Evolutionary conservation across 1,140 invertebrate genomes (phyloP).

Genomic region (Samia ricini): DNA sequence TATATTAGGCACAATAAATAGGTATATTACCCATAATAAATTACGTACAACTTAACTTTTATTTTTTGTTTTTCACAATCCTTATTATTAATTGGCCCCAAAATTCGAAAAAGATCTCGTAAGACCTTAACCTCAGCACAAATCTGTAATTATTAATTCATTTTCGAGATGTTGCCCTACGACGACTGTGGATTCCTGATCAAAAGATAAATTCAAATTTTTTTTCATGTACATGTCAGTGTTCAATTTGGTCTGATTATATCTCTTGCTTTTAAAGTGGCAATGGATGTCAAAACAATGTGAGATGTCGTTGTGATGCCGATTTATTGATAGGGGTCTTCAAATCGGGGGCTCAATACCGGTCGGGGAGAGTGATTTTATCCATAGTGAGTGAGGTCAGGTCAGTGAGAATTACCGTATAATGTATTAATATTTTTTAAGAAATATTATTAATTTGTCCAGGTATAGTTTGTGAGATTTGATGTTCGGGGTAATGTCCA

Average conservation of each 20-base stretch:
- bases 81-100: too few relatives aligned
- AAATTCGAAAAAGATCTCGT: too few relatives aligned
- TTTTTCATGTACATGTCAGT: slow-evolving; percentile 22
- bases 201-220: slow-evolving; percentile 12
- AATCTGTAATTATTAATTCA: slow-evolving; percentile 66
- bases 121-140: slow-evolving; percentile 43
- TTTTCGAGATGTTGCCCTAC: slow-evolving; percentile 57
- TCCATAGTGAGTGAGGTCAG: slow-evolving; percentile 42
- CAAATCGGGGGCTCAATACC: slow-evolving; percentile 41
- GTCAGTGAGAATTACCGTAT: not conserved
- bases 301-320: not conserved
- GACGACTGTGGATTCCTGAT: slow-evolving; percentile 46
- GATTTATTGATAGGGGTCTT: not conserved
- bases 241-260: not conserved
- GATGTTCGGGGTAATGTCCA: too few relatives aligned
- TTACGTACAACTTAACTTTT: too few relatives aligned
- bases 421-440: slow-evolving; percentile 23
- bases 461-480: too few relatives aligned
- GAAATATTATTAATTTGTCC: not conserved
- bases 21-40: too few relatives aligned
- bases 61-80: too few relatives aligned
- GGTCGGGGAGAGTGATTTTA: slow-evolving; percentile 63
- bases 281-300: slow-evolving; percentile 1
- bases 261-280: not conserved
- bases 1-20: too few relatives aligned